These are phyloP conservation scores for Phycodurus eques DNA, from an alignment of 2,113 vertebrate species.

Conservation along the genomic window DNA sequence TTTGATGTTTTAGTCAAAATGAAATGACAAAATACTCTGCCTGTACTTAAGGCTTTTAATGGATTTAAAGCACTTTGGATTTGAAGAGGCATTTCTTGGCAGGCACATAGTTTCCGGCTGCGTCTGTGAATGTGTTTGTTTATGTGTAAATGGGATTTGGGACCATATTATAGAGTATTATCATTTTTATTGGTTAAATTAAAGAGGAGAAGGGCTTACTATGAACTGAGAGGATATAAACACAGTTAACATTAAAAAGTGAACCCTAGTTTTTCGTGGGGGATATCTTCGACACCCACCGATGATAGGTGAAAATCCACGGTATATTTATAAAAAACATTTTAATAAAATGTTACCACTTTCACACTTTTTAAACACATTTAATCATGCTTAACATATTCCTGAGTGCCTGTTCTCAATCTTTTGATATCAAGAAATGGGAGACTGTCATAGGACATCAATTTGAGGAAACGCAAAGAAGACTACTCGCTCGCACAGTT, in stretches of 20 bases:
- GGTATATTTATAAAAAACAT: no score
- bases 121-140: neutral
- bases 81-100: conserved; percentile 19
- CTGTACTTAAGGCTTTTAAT: conserved; percentile 7
- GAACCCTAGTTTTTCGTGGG: no score
- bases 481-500: no score
- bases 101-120: conserved; percentile 22
- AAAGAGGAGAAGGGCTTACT: neutral
- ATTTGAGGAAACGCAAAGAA: no score
- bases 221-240: conserved; percentile 29
- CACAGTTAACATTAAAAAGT: conserved; percentile 5
- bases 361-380: no score
- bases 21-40: conserved; percentile 7
- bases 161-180: conserved; percentile 42
- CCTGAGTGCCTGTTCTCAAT: no score
- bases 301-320: no score
- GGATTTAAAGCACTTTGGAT: conserved; percentile 26
- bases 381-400: no score
- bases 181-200: conserved; percentile 35
- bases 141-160: conserved; percentile 31
- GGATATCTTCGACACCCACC: no score
- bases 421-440: no score
- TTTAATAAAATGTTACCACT: no score
- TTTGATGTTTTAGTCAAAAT: conserved; percentile 14
- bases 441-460: no score